Conservation (phyloP, 2,888 invertebrate genomes). For the Listrodromus nycthemerus region DNA sequence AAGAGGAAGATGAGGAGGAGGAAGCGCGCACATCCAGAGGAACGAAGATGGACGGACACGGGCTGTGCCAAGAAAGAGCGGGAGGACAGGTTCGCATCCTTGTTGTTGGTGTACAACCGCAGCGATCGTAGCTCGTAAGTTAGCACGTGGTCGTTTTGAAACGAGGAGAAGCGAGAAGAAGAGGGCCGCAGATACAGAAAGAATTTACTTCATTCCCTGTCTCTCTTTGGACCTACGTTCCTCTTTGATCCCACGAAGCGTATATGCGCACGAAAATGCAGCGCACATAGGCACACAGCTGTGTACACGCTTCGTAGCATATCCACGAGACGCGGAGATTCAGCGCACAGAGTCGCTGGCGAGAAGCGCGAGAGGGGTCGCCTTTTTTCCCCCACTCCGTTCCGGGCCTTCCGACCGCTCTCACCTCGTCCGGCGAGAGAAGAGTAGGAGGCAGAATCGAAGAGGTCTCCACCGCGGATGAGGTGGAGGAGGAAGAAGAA, state of each 20-base stretch:
- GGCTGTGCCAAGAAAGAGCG: conserved; percentile 65
- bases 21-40: conserved; percentile 39
- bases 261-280: not conserved
- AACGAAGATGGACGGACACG: not conserved
- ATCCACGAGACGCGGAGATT: not conserved
- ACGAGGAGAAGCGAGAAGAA: conserved; percentile 60
- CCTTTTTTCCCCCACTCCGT: conserved; percentile 62
- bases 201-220: conserved; percentile 44
- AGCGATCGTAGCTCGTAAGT: conserved; percentile 82
- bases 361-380: conserved; percentile 49
- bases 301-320: not conserved
- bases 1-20: conserved; percentile 46
- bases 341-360: conserved; percentile 16
- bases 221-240: conserved; percentile 15
- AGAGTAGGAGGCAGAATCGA: conserved; percentile 21
- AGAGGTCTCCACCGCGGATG: not conserved
- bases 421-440: not conserved
- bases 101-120: conserved; percentile 57
- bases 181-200: conserved; percentile 63
- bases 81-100: conserved; percentile 59
- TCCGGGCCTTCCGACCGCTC: not conserved
- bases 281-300: not conserved
- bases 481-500: conserved; percentile 39
- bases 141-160: conserved; percentile 81
- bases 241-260: conserved; percentile 54